Percentiles rank a stretch among this genome's conserved stretches.
Conservation (phyloP, 1,140 invertebrate species). For the Drosophila arizonae region DNA sequence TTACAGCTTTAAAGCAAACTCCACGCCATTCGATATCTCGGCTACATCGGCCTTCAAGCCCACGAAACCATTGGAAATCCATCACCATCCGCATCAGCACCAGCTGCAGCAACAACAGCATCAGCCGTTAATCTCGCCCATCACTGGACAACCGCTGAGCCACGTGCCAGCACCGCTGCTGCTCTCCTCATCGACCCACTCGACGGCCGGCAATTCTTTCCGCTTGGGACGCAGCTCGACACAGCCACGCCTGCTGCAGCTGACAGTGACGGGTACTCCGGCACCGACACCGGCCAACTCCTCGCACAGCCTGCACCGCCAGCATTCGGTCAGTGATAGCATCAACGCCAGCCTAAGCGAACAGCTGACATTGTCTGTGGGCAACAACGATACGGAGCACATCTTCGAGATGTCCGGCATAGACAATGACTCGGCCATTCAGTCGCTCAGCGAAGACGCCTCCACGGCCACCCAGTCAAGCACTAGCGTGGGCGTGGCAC, state of each 20-base stretch:
- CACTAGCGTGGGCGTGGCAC: conserved; percentile 75
- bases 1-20: conserved; percentile 78
- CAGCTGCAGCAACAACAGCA: conserved; percentile 31
- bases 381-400: conserved; percentile 63
- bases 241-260: conserved; percentile 60
- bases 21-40: conserved; percentile 74
- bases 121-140: conserved; percentile 62
- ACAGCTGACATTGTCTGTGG: conserved; percentile 62
- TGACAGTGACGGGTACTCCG: conserved; percentile 21
- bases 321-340: conserved; percentile 61
- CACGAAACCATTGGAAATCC: conserved; percentile 65
- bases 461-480: conserved; percentile 23
- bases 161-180: conserved; percentile 65
- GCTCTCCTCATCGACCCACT: conserved; percentile 62
- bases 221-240: conserved; percentile 66
- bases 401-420: conserved; percentile 81
- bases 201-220: conserved; percentile 49
- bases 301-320: conserved; percentile 33
- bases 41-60: conserved; percentile 74
- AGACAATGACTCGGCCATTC: conserved; percentile 68
- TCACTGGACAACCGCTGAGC: conserved; percentile 64
- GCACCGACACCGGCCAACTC: conserved; percentile 18
- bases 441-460: conserved; percentile 53
- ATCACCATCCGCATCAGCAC: conserved; percentile 39
- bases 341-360: conserved; percentile 63